Evolutionary conservation across 2,888 invertebrate species (phyloP).

Genomic region (Hybos culiciformis): DNA sequence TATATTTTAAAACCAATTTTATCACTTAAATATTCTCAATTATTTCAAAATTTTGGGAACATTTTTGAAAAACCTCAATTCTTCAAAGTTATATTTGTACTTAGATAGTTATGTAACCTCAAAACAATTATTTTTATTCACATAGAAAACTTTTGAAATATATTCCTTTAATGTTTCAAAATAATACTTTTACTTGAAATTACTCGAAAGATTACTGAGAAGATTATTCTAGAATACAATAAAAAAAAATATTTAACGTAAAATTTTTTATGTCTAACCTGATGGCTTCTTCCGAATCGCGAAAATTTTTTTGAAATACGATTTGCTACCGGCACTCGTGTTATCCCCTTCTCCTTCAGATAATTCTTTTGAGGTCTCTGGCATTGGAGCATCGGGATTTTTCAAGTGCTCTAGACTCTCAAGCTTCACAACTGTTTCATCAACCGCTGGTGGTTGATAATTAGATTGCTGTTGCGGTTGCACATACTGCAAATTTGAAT

Average conservation of each 20-base stretch:
- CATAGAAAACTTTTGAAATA: too few species aligned
- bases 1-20: too few species aligned
- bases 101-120: too few species aligned
- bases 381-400: background rate
- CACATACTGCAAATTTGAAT: background rate
- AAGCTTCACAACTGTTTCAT: background rate
- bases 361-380: background rate
- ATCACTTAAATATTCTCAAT: too few species aligned
- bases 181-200: too few species aligned
- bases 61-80: too few species aligned
- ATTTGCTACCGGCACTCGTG: conserved; percentile 16
- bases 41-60: too few species aligned
- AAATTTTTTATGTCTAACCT: conserved; percentile 19
- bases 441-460: background rate
- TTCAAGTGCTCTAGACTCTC: background rate
- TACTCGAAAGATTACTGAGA: too few species aligned
- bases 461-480: background rate
- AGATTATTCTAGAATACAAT: background rate
- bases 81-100: too few species aligned
- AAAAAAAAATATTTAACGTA: background rate
- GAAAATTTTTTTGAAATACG: conserved; percentile 31
- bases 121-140: too few species aligned
- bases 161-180: too few species aligned
- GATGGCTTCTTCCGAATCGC: conserved; percentile 32
- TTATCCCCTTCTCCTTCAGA: background rate